Percentiles rank a stretch among this genome's conserved stretches.
These are phyloP conservation scores for Upupa epops DNA, from an alignment of 2,113 vertebrate species.

Conservation along the genomic window DNA sequence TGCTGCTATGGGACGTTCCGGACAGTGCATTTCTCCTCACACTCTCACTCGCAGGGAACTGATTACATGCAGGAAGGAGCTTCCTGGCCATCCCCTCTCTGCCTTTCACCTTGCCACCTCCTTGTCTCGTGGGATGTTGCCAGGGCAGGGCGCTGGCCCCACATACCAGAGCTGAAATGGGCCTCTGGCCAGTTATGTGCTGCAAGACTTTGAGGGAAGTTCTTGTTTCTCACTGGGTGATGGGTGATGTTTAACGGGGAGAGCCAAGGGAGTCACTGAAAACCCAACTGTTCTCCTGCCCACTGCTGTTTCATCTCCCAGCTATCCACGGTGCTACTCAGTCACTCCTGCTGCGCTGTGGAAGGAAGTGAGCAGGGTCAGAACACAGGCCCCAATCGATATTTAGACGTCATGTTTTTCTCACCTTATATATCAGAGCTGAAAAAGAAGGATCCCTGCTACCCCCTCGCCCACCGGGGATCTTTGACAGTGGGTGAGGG, in stretches of 20 bases:
- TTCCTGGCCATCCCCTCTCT: background rate
- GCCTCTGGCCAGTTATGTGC: background rate
- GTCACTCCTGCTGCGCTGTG: background rate
- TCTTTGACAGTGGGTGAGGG: slow-evolving; percentile 99
- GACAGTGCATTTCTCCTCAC: too few relatives aligned
- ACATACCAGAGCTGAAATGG: background rate
- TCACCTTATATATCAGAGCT: slow-evolving; percentile 92
- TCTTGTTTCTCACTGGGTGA: background rate
- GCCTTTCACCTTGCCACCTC: background rate
- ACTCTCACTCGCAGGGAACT: too few relatives aligned
- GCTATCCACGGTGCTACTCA: background rate
- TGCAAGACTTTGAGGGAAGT: background rate
- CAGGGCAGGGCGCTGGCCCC: background rate
- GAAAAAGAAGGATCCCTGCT: slow-evolving; percentile 97
- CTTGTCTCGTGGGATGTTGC: background rate
- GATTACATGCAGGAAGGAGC: background rate
- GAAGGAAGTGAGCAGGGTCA: background rate
- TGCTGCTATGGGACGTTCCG: too few relatives aligned
- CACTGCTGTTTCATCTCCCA: background rate
- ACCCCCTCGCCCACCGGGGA: slow-evolving; percentile 99
- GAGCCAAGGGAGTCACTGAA: background rate
- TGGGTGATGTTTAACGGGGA: background rate
- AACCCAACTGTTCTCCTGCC: background rate
- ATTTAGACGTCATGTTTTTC: background rate
- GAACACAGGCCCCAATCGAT: background rate